These are phyloP conservation scores for Vanessa tameamea DNA, from an alignment of 1,140 invertebrate species.

Conservation along the genomic window DNA sequence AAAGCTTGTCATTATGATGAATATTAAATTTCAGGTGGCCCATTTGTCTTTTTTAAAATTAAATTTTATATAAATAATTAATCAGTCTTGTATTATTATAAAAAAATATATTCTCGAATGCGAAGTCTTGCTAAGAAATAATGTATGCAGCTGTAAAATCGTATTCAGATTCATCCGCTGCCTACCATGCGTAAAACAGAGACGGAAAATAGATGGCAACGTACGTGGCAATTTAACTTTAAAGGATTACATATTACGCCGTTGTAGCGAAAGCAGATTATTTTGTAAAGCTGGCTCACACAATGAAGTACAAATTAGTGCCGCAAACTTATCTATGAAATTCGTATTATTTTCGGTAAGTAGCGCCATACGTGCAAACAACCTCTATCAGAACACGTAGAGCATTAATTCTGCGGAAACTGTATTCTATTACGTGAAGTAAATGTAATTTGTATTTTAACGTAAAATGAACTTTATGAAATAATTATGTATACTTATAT, in stretches of 20 bases:
- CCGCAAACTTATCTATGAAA: conserved; percentile 19
- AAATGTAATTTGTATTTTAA: conserved; percentile 17
- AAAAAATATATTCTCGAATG: too few species aligned
- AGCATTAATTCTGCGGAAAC: conserved; percentile 11
- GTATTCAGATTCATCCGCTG: not conserved
- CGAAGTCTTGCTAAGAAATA: not conserved
- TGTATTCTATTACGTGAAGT: conserved; percentile 16
- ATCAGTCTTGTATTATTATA: too few species aligned
- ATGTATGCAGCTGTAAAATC: not conserved
- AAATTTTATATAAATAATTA: too few species aligned
- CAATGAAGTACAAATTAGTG: conserved; percentile 26
- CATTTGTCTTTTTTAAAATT: too few species aligned
- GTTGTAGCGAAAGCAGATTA: conserved; percentile 22
- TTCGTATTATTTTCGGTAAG: conserved; percentile 23
- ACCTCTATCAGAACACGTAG: conserved; percentile 12
- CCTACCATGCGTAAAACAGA: conserved; percentile 1
- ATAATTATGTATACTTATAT: too few species aligned
- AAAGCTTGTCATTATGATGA: too few species aligned
- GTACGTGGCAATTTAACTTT: conserved; percentile 20
- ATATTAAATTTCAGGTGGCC: too few species aligned
- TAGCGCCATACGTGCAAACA: conserved; percentile 19
- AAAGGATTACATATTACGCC: conserved; percentile 19
- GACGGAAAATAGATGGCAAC: not conserved
- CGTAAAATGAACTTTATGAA: not conserved
- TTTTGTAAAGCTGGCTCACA: conserved; percentile 17